Conservation (phyloP, 2,113 vertebrate species). For the Malurus alboscapulatus region DNA sequence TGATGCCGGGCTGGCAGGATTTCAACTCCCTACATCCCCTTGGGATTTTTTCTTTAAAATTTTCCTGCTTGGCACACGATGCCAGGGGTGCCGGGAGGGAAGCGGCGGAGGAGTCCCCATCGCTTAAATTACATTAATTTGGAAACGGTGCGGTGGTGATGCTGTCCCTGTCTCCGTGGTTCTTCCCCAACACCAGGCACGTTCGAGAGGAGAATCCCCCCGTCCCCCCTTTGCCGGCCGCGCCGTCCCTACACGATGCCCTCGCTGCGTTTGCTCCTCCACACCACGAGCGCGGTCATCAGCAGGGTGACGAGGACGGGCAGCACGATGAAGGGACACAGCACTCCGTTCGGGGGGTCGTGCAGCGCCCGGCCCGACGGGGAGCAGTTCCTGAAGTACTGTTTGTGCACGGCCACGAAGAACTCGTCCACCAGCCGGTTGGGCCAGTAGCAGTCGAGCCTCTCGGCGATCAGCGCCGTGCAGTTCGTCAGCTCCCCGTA, state of each 20-base stretch:
- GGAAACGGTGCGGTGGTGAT: background rate
- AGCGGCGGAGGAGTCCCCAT: rapidly evolving
- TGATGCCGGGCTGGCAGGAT: rapidly evolving
- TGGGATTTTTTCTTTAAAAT: rapidly evolving
- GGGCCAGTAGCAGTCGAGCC: conserved; percentile 90
- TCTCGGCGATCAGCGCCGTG: conserved; percentile 77
- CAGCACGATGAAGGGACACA: conserved; percentile 87
- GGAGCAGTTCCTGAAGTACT: conserved; percentile 87
- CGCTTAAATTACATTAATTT: rapidly evolving
- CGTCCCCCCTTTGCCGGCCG: background rate
- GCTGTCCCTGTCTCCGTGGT: background rate
- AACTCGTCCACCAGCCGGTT: conserved; percentile 87
- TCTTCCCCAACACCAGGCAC: rapidly evolving
- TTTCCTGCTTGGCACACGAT: rapidly evolving
- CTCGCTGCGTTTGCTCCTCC: conserved; percentile 88
- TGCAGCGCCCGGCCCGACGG: conserved; percentile 77
- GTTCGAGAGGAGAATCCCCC: rapidly evolving
- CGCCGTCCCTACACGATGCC: conserved; percentile 74
- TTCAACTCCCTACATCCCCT: background rate
- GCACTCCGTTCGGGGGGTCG: conserved; percentile 84
- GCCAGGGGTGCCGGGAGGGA: background rate
- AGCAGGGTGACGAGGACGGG: conserved; percentile 88
- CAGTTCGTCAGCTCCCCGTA: conserved; percentile 89
- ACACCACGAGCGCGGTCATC: conserved; percentile 89
- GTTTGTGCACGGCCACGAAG: conserved; percentile 84